phyloP scores from a whole-genome alignment of 2,113 vertebrate genomes.

The Rallus limicola region DNA sequence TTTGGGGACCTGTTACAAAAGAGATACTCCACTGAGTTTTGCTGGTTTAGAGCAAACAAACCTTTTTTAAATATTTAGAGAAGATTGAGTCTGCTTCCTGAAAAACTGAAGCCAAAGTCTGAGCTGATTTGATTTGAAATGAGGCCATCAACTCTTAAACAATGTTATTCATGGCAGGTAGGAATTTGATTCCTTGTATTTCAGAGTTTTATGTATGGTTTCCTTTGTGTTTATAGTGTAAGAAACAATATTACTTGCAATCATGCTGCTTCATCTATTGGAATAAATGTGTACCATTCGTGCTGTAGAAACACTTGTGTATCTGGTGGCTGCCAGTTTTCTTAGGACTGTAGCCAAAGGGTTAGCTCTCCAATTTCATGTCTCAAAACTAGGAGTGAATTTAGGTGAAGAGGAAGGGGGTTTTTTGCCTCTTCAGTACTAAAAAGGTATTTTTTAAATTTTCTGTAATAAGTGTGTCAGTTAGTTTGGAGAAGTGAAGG shows the following conservation, averaged over 20 bases:
- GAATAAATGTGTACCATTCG: background rate
- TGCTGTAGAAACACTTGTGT: background rate
- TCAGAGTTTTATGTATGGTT: background rate
- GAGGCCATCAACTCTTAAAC: constrained; percentile 10
- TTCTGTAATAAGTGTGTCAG: background rate
- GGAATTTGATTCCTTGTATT: background rate
- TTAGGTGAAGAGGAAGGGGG: background rate
- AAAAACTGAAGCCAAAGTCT: constrained; percentile 55
- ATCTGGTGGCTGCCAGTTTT: background rate
- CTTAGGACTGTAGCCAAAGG: background rate
- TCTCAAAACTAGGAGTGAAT: background rate
- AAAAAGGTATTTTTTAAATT: background rate
- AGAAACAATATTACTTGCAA: background rate
- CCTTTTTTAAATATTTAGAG: constrained; percentile 58
- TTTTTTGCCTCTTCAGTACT: background rate
- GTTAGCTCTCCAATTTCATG: background rate
- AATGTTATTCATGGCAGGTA: constrained; percentile 21
- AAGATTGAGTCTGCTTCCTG: constrained; percentile 46
- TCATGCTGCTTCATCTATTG: background rate
- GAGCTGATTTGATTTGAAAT: constrained; percentile 9
- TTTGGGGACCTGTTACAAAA: background rate
- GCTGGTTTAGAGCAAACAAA: constrained; percentile 43
- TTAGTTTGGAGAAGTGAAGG: background rate
- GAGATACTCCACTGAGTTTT: background rate
- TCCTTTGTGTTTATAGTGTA: background rate